A percentile compares a stretch with the other conserved stretches of the same genome.
Conservation (phyloP, 1,140 invertebrate species). For the Polyergus mexicanus region DNA sequence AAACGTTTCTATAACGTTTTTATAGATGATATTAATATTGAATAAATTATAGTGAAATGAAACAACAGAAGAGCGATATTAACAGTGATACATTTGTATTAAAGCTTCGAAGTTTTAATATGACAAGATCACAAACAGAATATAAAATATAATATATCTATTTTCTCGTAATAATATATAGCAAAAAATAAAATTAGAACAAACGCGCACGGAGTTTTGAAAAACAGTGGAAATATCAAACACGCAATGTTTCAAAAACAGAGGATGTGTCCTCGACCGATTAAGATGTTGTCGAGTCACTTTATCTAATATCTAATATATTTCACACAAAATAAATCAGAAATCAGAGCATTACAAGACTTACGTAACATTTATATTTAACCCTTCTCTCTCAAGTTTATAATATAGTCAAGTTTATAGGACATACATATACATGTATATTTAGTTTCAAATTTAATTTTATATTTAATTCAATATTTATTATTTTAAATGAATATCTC, state of each 20-base stretch:
- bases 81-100: too few species aligned
- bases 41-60: too few species aligned
- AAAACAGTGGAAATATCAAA: not conserved
- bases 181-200: not conserved
- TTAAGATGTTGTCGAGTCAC: not conserved
- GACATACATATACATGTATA: conserved; percentile 9
- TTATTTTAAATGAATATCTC: not conserved
- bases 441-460: not conserved
- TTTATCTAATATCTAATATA: not conserved
- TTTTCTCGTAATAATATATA: too few species aligned
- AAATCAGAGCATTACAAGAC: not conserved
- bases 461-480: not conserved
- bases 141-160: too few species aligned
- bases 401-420: not conserved
- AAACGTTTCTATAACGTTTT: too few species aligned
- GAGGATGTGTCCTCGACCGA: not conserved
- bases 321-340: not conserved
- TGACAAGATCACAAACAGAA: too few species aligned
- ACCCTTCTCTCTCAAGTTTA: not conserved
- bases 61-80: too few species aligned
- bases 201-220: not conserved
- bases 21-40: too few species aligned
- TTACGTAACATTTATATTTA: not conserved
- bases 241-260: not conserved
- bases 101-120: too few species aligned